Base-by-base conservation (phyloP, 2,113 vertebrate species). In the Poecile atricapillus region DNA sequence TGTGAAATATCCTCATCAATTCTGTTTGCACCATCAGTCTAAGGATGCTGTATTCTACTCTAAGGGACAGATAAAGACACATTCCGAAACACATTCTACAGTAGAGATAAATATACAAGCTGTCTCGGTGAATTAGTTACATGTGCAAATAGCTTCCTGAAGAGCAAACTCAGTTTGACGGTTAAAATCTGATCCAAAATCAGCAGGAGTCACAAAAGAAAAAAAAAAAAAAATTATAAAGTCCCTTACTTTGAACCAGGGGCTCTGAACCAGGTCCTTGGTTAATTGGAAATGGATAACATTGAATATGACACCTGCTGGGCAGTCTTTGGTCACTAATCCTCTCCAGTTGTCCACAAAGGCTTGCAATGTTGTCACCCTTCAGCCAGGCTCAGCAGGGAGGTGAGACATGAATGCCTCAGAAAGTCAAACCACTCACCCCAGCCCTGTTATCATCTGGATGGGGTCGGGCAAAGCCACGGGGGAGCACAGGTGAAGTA, bases 21-120 rank as follows among this genome's bases (percentile, higher is more conserved):
- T 88, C 68, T 56, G 31, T 78, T 80, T 83, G 56, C 69, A 94
- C 69, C 68, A 56, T 33, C 49, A 83, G 37, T 56, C 64, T 88
- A 74, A 86, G 88, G 46, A 83, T 62, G 39, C 37, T 92, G 18
- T 50, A 77, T 70, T 85, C 55, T 94, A 46, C 41, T 43, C 47
- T 33, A 70, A 87, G 35, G 67, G 75, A 90, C 65, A 90, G 68
- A 93, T 74, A 94, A 89, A 96, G 89, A 83, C 76, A 84, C 47
- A 17, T 83, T 86, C 83, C 92, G 80, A 95, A 90, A 88, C 70
- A 78, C 52, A 18, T 46, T 86, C 59, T 86, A n/a, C 81, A 88
- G 85, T 49, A 82, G 58, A 88, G 90, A 94, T 74, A 95, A 95
- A 93, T 83, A 96, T 60, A 91, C 75, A 95, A 90, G 71, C 65